phyloP scores from a whole-genome alignment of 1,140 invertebrate genomes.

The Nephila pilipes region DNA sequence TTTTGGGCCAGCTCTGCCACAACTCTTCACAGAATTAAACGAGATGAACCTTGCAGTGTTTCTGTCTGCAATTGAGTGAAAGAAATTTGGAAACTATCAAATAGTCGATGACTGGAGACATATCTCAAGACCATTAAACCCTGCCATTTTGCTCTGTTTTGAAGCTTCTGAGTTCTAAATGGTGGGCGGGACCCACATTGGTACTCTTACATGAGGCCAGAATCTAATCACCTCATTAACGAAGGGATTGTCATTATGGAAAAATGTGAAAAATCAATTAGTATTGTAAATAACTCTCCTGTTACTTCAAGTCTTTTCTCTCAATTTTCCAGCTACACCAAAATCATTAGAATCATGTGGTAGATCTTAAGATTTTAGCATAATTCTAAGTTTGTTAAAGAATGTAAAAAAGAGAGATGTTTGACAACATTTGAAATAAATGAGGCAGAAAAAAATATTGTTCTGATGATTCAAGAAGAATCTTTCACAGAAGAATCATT shows the following conservation, averaged over 20 bases:
- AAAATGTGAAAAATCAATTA: background rate
- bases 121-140: no score
- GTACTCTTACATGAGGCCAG: background rate
- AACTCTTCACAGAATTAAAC: conserved; percentile 12
- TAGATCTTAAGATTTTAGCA: background rate
- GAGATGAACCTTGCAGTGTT: background rate
- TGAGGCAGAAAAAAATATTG: background rate
- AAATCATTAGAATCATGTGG: background rate
- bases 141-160: background rate
- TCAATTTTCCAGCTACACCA: background rate
- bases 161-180: background rate
- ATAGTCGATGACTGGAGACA: no score
- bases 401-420: background rate
- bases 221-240: background rate
- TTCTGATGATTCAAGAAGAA: background rate
- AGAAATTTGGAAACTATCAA: conserved; percentile 24
- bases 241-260: background rate
- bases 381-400: background rate
- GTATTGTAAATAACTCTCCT: background rate
- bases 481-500: background rate
- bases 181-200: background rate
- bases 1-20: conserved; percentile 4
- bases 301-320: background rate
- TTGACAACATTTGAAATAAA: background rate
- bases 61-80: conserved; percentile 35